Evolutionary conservation across 2,113 vertebrate species (phyloP).

Genomic region (Dicentrarchus labrax): DNA sequence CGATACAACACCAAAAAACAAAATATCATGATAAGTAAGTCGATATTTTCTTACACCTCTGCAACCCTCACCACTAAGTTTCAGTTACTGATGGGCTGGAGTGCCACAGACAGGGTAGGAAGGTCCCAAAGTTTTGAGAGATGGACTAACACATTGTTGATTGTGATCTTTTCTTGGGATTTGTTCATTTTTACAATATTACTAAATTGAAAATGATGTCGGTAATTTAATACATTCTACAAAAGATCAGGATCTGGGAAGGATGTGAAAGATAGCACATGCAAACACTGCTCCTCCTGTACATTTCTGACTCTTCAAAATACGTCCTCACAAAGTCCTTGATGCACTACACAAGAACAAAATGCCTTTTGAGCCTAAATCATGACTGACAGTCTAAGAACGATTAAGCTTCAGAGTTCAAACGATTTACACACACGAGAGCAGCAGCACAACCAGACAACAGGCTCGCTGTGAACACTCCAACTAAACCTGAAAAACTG

Average conservation of each 20-base stretch:
- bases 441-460: slow-evolving; percentile 12
- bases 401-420: slow-evolving; percentile 32
- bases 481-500: slow-evolving; percentile 31
- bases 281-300: background rate
- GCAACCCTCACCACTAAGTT: no score
- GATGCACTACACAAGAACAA: background rate
- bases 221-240: background rate
- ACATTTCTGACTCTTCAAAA: background rate
- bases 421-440: slow-evolving; percentile 38
- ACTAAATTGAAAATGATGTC: no score
- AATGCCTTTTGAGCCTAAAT: slow-evolving; percentile 29
- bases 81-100: no score
- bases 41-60: no score
- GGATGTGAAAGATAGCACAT: background rate
- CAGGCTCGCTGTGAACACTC: slow-evolving; percentile 10
- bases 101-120: no score
- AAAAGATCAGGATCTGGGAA: background rate
- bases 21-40: no score
- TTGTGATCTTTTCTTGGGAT: no score
- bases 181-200: no score
- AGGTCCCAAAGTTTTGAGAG: no score
- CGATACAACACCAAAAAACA: no score
- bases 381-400: slow-evolving; percentile 35
- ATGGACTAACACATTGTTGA: no score
- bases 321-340: slow-evolving; percentile 28